These are phyloP conservation scores for Ciconia stormi DNA, from an alignment of 2,113 vertebrate species.

Conservation along the genomic window DNA sequence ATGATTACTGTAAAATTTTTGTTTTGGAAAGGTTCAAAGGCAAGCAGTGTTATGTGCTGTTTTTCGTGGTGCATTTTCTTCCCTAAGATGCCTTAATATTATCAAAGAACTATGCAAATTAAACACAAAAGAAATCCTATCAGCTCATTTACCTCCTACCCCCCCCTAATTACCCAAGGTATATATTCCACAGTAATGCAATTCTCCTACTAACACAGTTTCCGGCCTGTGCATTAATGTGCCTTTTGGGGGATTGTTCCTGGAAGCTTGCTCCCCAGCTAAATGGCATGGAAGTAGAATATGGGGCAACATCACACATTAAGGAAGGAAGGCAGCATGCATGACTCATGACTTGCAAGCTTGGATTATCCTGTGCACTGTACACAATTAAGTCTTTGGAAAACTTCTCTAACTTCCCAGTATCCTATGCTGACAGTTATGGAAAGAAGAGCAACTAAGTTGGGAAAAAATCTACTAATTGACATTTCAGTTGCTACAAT, in stretches of 20 bases:
- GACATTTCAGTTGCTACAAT: background rate
- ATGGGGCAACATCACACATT: background rate
- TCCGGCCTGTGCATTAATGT: background rate
- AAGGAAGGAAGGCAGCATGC: background rate
- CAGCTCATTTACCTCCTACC: background rate
- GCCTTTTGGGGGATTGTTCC: background rate
- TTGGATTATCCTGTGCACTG: background rate
- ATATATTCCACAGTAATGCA: background rate
- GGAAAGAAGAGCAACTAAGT: background rate
- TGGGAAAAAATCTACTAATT: background rate
- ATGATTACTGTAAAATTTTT: constrained; percentile 8
- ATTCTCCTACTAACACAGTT: background rate
- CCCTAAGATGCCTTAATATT: background rate
- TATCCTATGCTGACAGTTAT: background rate
- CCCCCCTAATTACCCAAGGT: background rate
- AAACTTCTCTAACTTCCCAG: background rate
- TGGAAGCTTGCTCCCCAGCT: background rate
- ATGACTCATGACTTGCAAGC: background rate
- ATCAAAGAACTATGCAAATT: constrained; percentile 20
- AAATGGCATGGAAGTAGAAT: background rate
- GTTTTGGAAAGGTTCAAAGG: background rate
- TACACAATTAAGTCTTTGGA: background rate
- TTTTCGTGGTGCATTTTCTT: background rate
- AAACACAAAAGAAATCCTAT: background rate
- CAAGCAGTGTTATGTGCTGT: background rate